A percentile compares a stretch with the other conserved stretches of the same genome.
Conservation (phyloP, 1,140 invertebrate genomes). For the Drosophila subobscura region DNA sequence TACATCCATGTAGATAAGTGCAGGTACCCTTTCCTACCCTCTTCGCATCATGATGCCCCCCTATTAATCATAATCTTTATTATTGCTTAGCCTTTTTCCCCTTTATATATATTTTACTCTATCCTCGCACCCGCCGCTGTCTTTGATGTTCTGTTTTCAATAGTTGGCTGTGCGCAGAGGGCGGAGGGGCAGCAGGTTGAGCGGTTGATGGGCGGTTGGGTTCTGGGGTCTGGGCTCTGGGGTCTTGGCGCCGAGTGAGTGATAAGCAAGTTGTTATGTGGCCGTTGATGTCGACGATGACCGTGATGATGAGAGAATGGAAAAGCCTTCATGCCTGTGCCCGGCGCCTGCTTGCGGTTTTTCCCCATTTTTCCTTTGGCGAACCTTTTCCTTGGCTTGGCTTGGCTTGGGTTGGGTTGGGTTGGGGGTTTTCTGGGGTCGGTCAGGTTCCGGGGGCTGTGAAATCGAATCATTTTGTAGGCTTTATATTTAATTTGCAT, state of each 20-base stretch:
- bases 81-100: slow-evolving; percentile 21
- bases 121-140: slow-evolving; percentile 11
- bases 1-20: too few relatives aligned
- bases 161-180: slow-evolving; percentile 16
- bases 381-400: slow-evolving; percentile 12
- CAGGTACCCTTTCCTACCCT: slow-evolving; percentile 13
- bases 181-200: not conserved
- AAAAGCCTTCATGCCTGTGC: slow-evolving; percentile 22
- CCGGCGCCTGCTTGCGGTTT: slow-evolving; percentile 30
- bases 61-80: slow-evolving; percentile 49
- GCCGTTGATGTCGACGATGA: slow-evolving; percentile 37
- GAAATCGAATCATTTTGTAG: slow-evolving; percentile 72
- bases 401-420: too few relatives aligned
- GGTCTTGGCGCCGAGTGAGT: slow-evolving; percentile 10
- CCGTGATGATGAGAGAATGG: slow-evolving; percentile 50
- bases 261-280: slow-evolving; percentile 57
- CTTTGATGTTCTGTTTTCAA: slow-evolving; percentile 42
- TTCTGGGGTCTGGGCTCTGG: too few relatives aligned
- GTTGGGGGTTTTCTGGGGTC: not conserved
- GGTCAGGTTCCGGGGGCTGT: slow-evolving; percentile 23
- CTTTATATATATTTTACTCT: slow-evolving; percentile 9
- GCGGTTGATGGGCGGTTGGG: not conserved
- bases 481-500: slow-evolving; percentile 79
- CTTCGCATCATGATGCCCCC: slow-evolving; percentile 25
- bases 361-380: slow-evolving; percentile 18